phyloP scores from a whole-genome alignment of 2,797 vertebrate species.

The Sebastes cheni region DNA sequence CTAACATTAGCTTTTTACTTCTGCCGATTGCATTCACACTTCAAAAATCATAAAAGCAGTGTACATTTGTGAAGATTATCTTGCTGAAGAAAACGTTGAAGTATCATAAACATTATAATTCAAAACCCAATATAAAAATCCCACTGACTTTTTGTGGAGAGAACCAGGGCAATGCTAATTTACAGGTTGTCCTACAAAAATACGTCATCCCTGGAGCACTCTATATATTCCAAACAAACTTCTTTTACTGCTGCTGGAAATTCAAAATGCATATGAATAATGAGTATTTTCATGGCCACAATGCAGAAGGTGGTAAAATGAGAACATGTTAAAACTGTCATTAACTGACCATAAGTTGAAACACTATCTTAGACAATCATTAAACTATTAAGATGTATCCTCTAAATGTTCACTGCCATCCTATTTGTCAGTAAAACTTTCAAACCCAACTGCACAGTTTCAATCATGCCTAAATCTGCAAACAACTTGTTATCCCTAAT shows the following conservation, averaged over 20 bases:
- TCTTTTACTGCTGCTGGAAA: background rate
- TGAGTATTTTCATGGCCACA: background rate
- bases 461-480: background rate
- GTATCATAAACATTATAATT: too few relatives aligned
- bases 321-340: background rate
- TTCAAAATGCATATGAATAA: background rate
- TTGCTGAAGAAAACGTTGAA: too few relatives aligned
- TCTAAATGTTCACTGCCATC: background rate
- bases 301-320: background rate
- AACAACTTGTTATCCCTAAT: background rate
- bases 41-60: too few relatives aligned
- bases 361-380: background rate
- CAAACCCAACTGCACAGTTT: background rate
- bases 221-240: background rate
- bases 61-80: too few relatives aligned
- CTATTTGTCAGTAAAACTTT: background rate
- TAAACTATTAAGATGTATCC: background rate
- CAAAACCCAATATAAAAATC: too few relatives aligned
- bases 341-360: background rate
- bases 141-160: too few relatives aligned
- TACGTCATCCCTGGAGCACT: too few relatives aligned
- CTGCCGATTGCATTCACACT: too few relatives aligned
- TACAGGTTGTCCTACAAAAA: too few relatives aligned
- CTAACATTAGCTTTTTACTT: too few relatives aligned
- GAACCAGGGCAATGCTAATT: too few relatives aligned